Evolutionary conservation across 2,888 invertebrate species (phyloP).

Genomic region (Galerucella pusilla): DNA sequence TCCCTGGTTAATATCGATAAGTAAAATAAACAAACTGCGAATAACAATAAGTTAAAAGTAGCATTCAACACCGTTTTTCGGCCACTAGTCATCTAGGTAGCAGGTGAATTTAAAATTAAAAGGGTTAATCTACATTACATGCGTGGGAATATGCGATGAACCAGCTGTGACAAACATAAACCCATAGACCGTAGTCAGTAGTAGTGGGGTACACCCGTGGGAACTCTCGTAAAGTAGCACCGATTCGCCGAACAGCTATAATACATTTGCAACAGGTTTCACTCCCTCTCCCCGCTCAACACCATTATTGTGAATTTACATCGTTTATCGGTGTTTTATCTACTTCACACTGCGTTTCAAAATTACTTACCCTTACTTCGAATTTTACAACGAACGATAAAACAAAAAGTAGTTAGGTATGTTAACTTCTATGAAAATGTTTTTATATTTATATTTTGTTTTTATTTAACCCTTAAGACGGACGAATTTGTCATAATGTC

Average conservation of each 20-base stretch:
- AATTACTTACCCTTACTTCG: background rate
- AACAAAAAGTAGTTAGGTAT: background rate
- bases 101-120: conserved; percentile 54
- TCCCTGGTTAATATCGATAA: background rate
- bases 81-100: conserved; percentile 43
- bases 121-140: conserved; percentile 50
- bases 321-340: conserved; percentile 28
- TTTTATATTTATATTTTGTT: too few relatives aligned
- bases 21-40: background rate
- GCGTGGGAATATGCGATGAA: conserved; percentile 55
- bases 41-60: conserved; percentile 25
- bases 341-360: background rate
- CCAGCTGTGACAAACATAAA: conserved; percentile 51
- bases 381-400: background rate
- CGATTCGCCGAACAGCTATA: conserved; percentile 39
- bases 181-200: conserved; percentile 44
- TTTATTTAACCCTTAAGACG: too few relatives aligned
- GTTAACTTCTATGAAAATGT: background rate
- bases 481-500: too few relatives aligned
- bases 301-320: conserved; percentile 24
- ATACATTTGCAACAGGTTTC: conserved; percentile 51
- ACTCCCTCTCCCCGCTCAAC: conserved; percentile 18
- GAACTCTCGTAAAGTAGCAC: conserved; percentile 47
- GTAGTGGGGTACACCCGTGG: conserved; percentile 50
- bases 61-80: conserved; percentile 32